phyloP scores from a whole-genome alignment of 1,140 invertebrate species.

The Sinella curviseta region DNA sequence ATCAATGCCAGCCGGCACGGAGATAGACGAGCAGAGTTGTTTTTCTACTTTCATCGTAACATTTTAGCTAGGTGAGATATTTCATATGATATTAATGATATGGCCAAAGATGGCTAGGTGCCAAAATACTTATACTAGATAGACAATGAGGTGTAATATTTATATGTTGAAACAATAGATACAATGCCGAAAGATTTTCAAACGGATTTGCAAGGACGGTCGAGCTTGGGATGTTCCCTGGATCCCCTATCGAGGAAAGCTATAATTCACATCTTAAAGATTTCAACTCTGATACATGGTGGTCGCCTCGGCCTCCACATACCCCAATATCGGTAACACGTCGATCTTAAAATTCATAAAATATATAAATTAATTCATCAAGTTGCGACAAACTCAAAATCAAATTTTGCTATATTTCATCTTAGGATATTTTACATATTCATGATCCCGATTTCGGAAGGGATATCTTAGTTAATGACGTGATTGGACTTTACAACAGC shows the following conservation, averaged over 20 bases:
- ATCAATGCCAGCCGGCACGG: neutral
- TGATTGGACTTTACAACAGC: neutral
- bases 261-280: slow-evolving; percentile 33
- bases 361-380: too few relatives aligned
- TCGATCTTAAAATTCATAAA: neutral
- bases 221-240: neutral
- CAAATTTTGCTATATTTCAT: too few relatives aligned
- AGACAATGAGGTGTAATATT: too few relatives aligned
- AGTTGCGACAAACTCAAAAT: too few relatives aligned
- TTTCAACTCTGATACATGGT: slow-evolving; percentile 19
- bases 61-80: slow-evolving; percentile 44
- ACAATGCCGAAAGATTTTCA: slow-evolving; percentile 29
- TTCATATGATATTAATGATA: neutral
- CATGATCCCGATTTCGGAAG: neutral
- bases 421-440: neutral
- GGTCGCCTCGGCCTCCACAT: slow-evolving; percentile 15
- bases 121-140: too few relatives aligned
- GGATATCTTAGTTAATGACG: neutral
- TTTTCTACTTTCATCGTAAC: slow-evolving; percentile 48
- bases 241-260: slow-evolving; percentile 7
- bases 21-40: slow-evolving; percentile 46
- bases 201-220: slow-evolving; percentile 9
- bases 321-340: neutral
- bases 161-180: slow-evolving; percentile 21
- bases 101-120: too few relatives aligned